These are phyloP conservation scores for Paragorgia papillata DNA, from an alignment of 92 coral and sea anemone genomes.

Conservation along the genomic window DNA sequence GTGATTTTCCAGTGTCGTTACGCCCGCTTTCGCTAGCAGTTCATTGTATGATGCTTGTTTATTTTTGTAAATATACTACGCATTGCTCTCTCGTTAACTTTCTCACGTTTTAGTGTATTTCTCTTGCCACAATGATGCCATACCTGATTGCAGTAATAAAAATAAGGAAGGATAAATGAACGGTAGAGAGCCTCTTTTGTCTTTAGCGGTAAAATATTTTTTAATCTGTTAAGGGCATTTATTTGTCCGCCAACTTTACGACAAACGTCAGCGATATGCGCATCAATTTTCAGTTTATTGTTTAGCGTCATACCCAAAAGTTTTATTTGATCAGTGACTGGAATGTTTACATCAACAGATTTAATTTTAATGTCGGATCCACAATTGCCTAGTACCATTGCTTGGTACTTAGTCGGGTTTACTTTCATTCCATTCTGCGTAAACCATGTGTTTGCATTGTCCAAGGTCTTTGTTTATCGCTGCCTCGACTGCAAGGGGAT, in stretches of 20 bases:
- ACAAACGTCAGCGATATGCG: conserved; percentile 39
- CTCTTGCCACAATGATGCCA: conserved; percentile 56
- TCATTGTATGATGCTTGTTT: conserved; percentile 38
- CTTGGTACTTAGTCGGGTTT: conserved; percentile 65
- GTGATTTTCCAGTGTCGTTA: conserved; percentile 34
- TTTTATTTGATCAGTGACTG: conserved; percentile 35
- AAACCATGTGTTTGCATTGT: conserved; percentile 58
- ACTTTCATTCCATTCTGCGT: conserved; percentile 59
- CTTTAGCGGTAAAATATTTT: conserved; percentile 54
- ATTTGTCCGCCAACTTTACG: conserved; percentile 59
- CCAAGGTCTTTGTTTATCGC: conserved; percentile 45
- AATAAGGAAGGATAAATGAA: conserved; percentile 58
- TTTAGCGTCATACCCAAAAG: conserved; percentile 50
- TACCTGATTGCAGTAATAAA: conserved; percentile 56
- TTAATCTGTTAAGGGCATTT: conserved; percentile 59
- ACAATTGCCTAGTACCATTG: conserved; percentile 47
- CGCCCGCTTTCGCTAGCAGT: conserved; percentile 37
- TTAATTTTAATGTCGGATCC: conserved; percentile 45
- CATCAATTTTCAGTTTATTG: conserved; percentile 51
- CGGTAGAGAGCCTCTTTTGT: conserved; percentile 59
- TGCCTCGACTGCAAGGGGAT: conserved; percentile 37
- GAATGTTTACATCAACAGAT: conserved; percentile 39
- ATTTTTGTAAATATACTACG: conserved; percentile 57
- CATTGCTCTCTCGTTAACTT: conserved; percentile 55
- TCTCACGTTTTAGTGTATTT: conserved; percentile 56